phyloP scores from a whole-genome alignment of 2,888 invertebrate genomes.

The Pammene aurita region DNA sequence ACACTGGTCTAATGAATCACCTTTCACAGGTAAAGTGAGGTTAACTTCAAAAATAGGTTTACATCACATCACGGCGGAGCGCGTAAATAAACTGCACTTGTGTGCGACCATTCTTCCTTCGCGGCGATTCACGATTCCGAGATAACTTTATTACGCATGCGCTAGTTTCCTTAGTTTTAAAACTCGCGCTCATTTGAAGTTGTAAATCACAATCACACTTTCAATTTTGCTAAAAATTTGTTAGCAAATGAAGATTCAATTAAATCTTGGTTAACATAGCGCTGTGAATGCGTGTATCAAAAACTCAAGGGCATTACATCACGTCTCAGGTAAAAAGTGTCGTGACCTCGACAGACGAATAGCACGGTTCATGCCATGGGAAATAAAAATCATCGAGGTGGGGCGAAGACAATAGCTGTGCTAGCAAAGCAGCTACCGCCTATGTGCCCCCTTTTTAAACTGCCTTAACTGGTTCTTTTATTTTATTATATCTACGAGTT shows the following conservation, averaged over 20 bases:
- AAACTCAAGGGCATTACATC: slow-evolving; percentile 67
- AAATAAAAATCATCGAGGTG: slow-evolving; percentile 61
- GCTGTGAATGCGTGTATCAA: slow-evolving; percentile 58
- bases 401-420: slow-evolving; percentile 66
- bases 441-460: slow-evolving; percentile 46
- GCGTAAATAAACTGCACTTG: slow-evolving; percentile 69
- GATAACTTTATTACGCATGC: slow-evolving; percentile 60
- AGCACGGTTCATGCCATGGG: slow-evolving; percentile 76
- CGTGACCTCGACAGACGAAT: slow-evolving; percentile 70
- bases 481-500: not conserved
- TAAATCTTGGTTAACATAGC: slow-evolving; percentile 38
- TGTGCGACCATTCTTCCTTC: slow-evolving; percentile 48
- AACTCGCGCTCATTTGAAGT: slow-evolving; percentile 52
- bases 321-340: slow-evolving; percentile 68
- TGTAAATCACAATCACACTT: slow-evolving; percentile 25
- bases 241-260: slow-evolving; percentile 30
- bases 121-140: slow-evolving; percentile 54
- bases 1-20: slow-evolving; percentile 58
- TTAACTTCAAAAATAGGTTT: slow-evolving; percentile 75
- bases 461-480: slow-evolving; percentile 8
- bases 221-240: slow-evolving; percentile 29
- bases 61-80: slow-evolving; percentile 53
- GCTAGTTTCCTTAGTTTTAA: slow-evolving; percentile 52
- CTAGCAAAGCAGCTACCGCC: not conserved
- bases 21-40: slow-evolving; percentile 66